A percentile compares a stretch with the other conserved stretches of the same genome.
Conservation (phyloP, 2,113 vertebrate species). For the Junco hyemalis region DNA sequence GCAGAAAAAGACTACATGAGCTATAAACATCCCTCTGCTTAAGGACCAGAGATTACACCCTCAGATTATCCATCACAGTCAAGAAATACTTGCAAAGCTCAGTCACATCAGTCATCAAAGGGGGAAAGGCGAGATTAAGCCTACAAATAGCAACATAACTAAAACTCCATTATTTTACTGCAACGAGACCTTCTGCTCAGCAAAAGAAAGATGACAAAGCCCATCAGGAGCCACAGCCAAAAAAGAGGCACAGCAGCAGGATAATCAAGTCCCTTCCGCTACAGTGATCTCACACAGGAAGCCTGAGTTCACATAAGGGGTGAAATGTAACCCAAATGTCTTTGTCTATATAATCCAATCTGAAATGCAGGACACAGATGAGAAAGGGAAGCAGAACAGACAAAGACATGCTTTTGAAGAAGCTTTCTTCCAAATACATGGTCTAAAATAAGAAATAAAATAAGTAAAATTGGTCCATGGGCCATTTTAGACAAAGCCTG, state of each 20-base stretch:
- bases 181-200: rapidly evolving
- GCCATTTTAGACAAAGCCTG: not conserved
- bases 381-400: not conserved
- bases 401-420: not conserved
- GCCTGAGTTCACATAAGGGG: rapidly evolving
- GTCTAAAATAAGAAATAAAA: not conserved
- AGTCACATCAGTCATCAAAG: not conserved
- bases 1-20: not conserved
- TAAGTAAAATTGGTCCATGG: not conserved
- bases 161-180: not conserved
- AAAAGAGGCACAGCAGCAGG: not conserved
- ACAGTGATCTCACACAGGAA: not conserved
- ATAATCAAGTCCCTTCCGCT: not conserved
- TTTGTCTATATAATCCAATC: not conserved
- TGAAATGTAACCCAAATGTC: not conserved
- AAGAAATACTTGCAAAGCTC: not conserved
- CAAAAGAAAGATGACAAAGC: not conserved
- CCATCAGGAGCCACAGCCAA: not conserved
- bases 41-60: not conserved
- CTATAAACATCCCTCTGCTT: not conserved
- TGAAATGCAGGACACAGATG: not conserved
- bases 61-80: not conserved
- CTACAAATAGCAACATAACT: not conserved
- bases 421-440: not conserved
- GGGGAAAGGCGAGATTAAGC: not conserved